Evolutionary conservation across 2,888 invertebrate species (phyloP).

Genomic region (Aleiodes alternator): DNA sequence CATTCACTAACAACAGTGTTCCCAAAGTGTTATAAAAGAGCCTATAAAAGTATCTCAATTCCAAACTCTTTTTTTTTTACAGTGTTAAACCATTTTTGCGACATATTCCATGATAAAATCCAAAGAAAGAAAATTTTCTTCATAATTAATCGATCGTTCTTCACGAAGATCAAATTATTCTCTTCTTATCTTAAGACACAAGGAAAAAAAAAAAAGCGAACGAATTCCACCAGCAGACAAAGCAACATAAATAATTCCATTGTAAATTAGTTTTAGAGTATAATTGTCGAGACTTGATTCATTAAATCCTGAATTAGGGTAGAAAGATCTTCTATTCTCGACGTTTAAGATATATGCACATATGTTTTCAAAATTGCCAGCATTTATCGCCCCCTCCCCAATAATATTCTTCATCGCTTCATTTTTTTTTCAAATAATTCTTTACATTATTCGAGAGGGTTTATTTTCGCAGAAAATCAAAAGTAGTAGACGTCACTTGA

Average conservation of each 20-base stretch:
- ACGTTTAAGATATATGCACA: conserved; percentile 23
- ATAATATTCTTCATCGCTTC: no score
- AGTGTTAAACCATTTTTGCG: no score
- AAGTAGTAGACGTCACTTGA: no score
- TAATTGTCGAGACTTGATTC: conserved; percentile 18
- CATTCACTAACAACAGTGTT: no score
- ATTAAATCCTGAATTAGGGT: conserved; percentile 16
- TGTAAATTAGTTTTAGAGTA: conserved; percentile 27
- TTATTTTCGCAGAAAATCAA: no score
- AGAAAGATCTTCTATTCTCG: conserved; percentile 23
- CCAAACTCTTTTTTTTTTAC: no score
- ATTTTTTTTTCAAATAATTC: no score
- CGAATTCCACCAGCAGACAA: conserved; percentile 13
- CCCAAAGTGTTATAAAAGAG: no score
- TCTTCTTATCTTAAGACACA: background rate
- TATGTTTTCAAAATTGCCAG: background rate
- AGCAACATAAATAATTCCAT: conserved; percentile 19
- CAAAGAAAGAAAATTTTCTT: background rate
- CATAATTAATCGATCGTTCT: background rate
- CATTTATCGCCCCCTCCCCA: no score
- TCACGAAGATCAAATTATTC: background rate
- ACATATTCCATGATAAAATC: background rate
- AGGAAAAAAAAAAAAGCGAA: background rate
- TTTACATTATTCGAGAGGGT: no score
- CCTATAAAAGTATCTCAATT: no score